Evolutionary conservation across 2,113 vertebrate genomes (phyloP), one percentile per base, ranked within the genome.

Genomic region (Epinephelus lanceolatus): DNA sequence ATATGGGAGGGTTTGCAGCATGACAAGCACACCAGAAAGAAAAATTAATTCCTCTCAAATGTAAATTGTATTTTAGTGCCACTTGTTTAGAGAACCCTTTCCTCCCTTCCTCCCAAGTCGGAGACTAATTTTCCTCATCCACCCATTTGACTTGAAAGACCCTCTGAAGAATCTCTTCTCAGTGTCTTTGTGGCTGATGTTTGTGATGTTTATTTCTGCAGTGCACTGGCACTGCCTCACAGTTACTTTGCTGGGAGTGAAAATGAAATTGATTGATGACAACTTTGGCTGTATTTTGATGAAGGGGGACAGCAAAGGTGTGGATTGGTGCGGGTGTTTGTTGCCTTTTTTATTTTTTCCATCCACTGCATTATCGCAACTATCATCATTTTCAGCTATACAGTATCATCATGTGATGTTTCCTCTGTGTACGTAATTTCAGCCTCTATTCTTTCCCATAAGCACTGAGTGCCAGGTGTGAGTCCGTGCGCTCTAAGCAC

Each of bases 131-230:
- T 91, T 73, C 82, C 83, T 87, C 77, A 86, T 92, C 83, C 66
- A 85, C 85, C 88, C 84, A 83, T 92, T 85, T 91, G 77, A 91
- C 87, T 93, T 91, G 77, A 94, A 93, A 94, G 86, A 86, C 67
- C 56, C 86, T 93, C 92, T 94, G 92, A 94, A 93, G 89, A 92
- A 81, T 79, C 45, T 80, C 85, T 72, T 89, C 85, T 78, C 70
- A 83, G 91, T 76, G 75, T 65, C 72, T 86, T 86, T 80, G 73
- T 47, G 60, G 63, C 61, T 70, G 78, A 65, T 77, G 81, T 78
- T 81, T 85, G 88, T 85, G 80, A 91, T 93, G 92, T 93, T 87
- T 90, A 86, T 91, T 89, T 91, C 80, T 63, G 47, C 67, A 18
- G 52, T n/a, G 76, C 76, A 42, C 63, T 86, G 88, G 84, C 83